Evolutionary conservation across 2,797 vertebrate genomes (phyloP), one percentile per base, ranked within the genome.

Genomic region (Sebastes itinus): DNA sequence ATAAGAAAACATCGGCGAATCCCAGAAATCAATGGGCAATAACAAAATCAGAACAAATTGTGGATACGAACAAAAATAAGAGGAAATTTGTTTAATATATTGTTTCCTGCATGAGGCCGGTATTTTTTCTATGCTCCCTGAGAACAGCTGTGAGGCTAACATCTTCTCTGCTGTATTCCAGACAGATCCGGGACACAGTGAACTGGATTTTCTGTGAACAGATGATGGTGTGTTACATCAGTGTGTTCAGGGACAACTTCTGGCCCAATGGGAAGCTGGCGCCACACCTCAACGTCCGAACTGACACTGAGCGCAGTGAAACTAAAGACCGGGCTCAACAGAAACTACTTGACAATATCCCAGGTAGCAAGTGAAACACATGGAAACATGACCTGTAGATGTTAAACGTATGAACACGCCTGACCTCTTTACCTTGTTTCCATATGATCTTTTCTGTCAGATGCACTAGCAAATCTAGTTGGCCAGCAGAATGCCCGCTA

Each of bases 161-260:
- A 49, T 56, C 58, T 4, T 32, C 20, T 23, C 0, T 80, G 16
- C 6, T 71, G 46, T n/a, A 2, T 72, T 75, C 23, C 25, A 99
- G 98, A 95, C 98, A 99, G 92, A 99, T 99, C 90, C 97, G 98
- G 87, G 98, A 99, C 96, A 99, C 98, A 0, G 96, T 99, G 14
- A 97, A 96, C 95, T 99, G 98, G 98, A 99, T 99, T 87, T 98
- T 99, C 95, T 97, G 97, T 68, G 98, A 99, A 64, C 97, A 97
- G 85, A 99, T 99, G 98, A 87, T 98, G 80, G 97, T 98, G 80
- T 98, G 97, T 91, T 99, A 99, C 93, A 97, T 98, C 87, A 97
- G 87, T 55, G 90, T 97, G 89, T 99, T 99, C 94, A 96, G 96
- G 89, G 98, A 99, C 91, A 95, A 96, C 3, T 99, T 99, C 87